Evolutionary conservation across 2,113 vertebrate genomes (phyloP).

Genomic region (Eulemur macaco): DNA sequence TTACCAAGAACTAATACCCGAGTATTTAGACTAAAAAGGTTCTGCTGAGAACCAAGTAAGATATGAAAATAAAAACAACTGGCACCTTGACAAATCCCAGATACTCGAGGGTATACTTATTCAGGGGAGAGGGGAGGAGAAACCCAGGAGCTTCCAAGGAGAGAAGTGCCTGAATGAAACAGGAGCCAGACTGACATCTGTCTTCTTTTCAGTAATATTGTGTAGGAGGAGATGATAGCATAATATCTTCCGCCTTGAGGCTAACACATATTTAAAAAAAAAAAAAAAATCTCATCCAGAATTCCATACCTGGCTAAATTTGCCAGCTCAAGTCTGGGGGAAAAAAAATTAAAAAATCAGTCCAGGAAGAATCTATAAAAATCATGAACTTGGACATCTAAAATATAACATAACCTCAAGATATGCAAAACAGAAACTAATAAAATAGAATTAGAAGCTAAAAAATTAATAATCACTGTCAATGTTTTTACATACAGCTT

Average conservation of each 20-base stretch:
- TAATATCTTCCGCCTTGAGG: not conserved
- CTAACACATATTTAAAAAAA: not conserved
- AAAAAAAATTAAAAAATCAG: not conserved
- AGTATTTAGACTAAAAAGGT: not conserved
- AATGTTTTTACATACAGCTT: not conserved
- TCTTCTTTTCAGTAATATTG: not conserved
- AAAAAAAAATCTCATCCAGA: not conserved
- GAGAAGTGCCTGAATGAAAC: not conserved
- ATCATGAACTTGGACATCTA: not conserved
- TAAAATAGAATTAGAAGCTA: not conserved
- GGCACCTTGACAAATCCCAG: not conserved
- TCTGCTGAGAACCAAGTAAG: not conserved
- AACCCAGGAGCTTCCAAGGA: not conserved
- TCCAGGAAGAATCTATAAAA: not conserved
- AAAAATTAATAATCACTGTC: not conserved
- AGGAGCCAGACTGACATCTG: not conserved
- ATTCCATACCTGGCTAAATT: not conserved
- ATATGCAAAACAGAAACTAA: not conserved
- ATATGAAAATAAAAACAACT: not conserved
- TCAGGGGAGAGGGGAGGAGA: accelerated
- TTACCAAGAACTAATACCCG: not conserved
- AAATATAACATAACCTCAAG: not conserved
- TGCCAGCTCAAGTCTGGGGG: not conserved
- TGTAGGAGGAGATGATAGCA: not conserved
- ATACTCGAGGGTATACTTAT: not conserved